Base-by-base conservation (phyloP, 1,140 invertebrate species). In the Zaprionus ghesquierei region DNA sequence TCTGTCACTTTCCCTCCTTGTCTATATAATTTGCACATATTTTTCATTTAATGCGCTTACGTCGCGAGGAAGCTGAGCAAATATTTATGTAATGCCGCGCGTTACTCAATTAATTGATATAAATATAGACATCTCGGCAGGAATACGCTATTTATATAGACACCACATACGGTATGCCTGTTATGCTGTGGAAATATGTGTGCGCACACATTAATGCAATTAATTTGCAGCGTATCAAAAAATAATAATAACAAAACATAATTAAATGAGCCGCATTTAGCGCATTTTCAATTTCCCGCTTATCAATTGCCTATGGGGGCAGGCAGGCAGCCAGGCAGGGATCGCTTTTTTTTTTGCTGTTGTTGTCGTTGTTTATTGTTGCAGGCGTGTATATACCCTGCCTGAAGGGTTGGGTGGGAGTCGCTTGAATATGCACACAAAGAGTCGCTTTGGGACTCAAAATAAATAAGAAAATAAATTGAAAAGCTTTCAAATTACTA, bases 71-170 rank as follows among this genome's bases (percentile, higher is more conserved):
- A 86, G 35, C 35, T 41, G 77, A 77, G 58, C 69, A 81, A 78
- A 81, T 44, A 77, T 77, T 86, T 75, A 75, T 77, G 29, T 71
- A 78, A 86, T 74, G 59, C 51, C 29, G 35, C 49, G 33, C 33
- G 27, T 65, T 80, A 77, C 73, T 80, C 81, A 81, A 81, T 81
- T 85, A 81, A 85, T 74, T 86, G 69, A 81, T 71, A 77, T 81
- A 74, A 71, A 77, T 85, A 66, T 54, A 64, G 6, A 20, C 38
- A 66, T 65, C 10, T 25, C 18, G 5, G 12, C 22, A 22, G 33
- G 15, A 53, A 27, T 55, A 56, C 25, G 12, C 18, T 41, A 53
- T 33, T 27, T 65, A 33, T 29, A 49, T 35, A 23, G 41, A 46
- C 18, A 46, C 41, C 23, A 38, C 29, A 22, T 18, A 27, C 41